Conservation (phyloP, 2,888 invertebrate species). For the Drosophila affinis region DNA sequence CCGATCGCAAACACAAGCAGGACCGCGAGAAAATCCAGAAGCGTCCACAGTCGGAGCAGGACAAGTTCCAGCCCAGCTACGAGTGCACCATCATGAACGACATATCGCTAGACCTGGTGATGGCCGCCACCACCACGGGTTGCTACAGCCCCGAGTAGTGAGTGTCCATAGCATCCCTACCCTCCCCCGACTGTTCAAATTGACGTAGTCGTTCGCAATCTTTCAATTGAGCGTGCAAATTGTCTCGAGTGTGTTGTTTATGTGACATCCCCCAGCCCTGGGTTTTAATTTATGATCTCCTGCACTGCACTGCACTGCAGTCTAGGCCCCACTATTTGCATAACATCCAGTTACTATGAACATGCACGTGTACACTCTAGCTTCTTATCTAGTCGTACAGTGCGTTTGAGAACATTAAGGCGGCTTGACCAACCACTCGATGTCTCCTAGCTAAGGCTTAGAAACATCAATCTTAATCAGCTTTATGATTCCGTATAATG, state of each 20-base stretch:
- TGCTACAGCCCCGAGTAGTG: conserved; percentile 84
- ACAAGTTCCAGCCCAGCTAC: conserved; percentile 97
- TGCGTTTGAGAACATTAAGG: conserved; percentile 1
- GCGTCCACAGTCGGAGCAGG: conserved; percentile 91
- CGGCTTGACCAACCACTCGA: background rate
- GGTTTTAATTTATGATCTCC: conserved; percentile 32
- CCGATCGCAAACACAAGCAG: conserved; percentile 98
- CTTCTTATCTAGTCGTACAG: conserved; percentile 22
- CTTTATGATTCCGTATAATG: no score
- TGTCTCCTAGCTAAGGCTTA: background rate
- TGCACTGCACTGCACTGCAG: conserved; percentile 6
- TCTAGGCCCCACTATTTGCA: conserved; percentile 32
- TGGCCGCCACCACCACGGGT: conserved; percentile 71
- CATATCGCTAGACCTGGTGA: conserved; percentile 86
- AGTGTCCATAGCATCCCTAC: conserved; percentile 55
- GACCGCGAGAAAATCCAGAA: conserved; percentile 97
- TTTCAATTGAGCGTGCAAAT: conserved; percentile 32
- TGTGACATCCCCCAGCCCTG: conserved; percentile 28
- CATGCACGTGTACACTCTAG: background rate
- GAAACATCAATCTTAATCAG: background rate
- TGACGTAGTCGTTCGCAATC: background rate
- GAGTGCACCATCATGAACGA: conserved; percentile 97
- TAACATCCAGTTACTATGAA: conserved; percentile 35
- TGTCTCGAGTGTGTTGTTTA: conserved; percentile 31
- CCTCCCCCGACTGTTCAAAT: background rate